These are phyloP conservation scores for Frieseomelitta varia DNA, from an alignment of 1,140 invertebrate species.

Conservation along the genomic window DNA sequence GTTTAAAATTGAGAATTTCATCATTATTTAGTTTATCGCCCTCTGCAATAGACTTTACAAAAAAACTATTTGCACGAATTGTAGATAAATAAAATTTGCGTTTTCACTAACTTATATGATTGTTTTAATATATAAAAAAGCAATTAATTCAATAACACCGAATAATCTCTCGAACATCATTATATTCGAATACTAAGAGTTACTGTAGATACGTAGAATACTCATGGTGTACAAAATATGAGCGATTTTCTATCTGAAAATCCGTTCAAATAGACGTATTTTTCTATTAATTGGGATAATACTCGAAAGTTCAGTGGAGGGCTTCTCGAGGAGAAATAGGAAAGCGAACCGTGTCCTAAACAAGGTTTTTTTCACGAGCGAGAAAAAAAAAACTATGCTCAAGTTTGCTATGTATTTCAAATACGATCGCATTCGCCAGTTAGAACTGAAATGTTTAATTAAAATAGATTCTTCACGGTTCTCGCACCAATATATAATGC, in stretches of 20 bases:
- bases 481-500: constrained; percentile 3
- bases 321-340: not conserved
- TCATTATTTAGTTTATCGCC: no score
- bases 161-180: no score
- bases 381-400: constrained; percentile 16
- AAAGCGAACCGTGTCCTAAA: not conserved
- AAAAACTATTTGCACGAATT: no score
- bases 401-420: no score
- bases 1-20: no score
- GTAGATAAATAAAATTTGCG: no score
- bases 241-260: not conserved
- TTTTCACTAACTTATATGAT: no score
- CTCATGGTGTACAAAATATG: not conserved
- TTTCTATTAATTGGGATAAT: constrained; percentile 14
- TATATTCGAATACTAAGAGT: no score
- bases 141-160: no score
- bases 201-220: not conserved
- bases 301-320: not conserved
- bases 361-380: constrained; percentile 25
- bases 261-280: not conserved
- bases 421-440: constrained; percentile 23
- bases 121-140: no score
- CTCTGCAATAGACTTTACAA: no score
- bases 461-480: constrained; percentile 14
- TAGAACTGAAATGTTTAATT: constrained; percentile 42